phyloP scores from a whole-genome alignment of 2,113 vertebrate species.

The Sebastes schlegelii region DNA sequence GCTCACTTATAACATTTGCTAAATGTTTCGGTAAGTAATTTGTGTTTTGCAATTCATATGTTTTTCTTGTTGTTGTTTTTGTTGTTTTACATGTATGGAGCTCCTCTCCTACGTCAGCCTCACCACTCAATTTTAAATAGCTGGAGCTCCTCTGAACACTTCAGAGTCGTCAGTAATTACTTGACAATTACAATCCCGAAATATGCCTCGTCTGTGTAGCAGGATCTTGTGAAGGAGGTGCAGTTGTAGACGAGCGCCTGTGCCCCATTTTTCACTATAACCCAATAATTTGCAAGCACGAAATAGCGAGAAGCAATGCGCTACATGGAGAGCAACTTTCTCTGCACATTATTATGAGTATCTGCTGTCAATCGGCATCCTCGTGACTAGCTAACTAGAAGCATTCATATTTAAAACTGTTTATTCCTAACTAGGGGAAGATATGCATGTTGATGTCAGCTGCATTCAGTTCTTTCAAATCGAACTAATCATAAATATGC shows the following conservation, averaged over 20 bases:
- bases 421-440: slow-evolving; percentile 31
- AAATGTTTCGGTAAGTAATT: neutral
- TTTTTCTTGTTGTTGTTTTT: neutral
- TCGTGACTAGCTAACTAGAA: slow-evolving; percentile 30
- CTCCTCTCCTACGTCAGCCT: neutral
- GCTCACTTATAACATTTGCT: neutral
- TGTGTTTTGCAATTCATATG: neutral
- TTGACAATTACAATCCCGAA: slow-evolving; percentile 18
- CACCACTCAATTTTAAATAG: neutral
- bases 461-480: slow-evolving; percentile 29
- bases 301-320: neutral
- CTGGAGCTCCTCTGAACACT: slow-evolving; percentile 11
- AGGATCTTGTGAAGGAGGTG: slow-evolving; percentile 17
- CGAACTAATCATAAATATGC: slow-evolving; percentile 56
- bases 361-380: slow-evolving; percentile 7
- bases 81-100: neutral
- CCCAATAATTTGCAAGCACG: slow-evolving; percentile 3
- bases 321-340: slow-evolving; percentile 3
- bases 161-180: neutral
- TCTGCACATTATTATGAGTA: slow-evolving; percentile 11
- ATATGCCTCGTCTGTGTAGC: neutral
- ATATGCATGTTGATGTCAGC: slow-evolving; percentile 34
- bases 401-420: slow-evolving; percentile 44
- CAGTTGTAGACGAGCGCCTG: slow-evolving; percentile 22
- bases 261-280: slow-evolving; percentile 23